phyloP scores from a whole-genome alignment of 2,113 vertebrate genomes.

The Mionectes macconnelli region DNA sequence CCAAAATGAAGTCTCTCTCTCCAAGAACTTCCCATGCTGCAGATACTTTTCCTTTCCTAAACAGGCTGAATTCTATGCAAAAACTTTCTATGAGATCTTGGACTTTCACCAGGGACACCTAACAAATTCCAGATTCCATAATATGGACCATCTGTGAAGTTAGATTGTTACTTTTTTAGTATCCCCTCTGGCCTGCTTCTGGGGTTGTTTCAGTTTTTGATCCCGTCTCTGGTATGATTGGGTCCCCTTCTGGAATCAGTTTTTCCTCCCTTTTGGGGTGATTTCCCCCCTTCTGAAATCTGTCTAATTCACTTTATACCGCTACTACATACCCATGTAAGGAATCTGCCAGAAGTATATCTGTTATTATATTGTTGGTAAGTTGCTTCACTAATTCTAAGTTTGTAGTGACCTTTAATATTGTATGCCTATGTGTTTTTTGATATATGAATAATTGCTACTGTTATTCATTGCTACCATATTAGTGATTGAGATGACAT shows the following conservation, averaged over 20 bases:
- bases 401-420: neutral
- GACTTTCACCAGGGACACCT: neutral
- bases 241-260: accelerated
- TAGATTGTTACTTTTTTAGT: neutral
- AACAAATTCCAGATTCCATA: neutral
- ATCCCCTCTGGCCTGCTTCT: neutral
- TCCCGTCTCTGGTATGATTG: neutral
- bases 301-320: neutral
- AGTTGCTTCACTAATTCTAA: neutral
- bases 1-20: neutral
- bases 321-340: neutral
- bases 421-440: too few relatives aligned
- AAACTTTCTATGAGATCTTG: neutral
- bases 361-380: neutral
- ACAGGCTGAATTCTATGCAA: accelerated
- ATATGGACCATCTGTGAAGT: neutral
- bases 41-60: neutral
- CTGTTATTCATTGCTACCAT: neutral
- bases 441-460: neutral
- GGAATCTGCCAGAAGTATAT: neutral
- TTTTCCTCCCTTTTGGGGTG: neutral
- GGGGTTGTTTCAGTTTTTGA: neutral
- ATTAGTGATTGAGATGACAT: neutral
- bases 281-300: neutral
- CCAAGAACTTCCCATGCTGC: neutral